phyloP scores from a whole-genome alignment of 1,140 invertebrate species.

The Drosophila ananassae region DNA sequence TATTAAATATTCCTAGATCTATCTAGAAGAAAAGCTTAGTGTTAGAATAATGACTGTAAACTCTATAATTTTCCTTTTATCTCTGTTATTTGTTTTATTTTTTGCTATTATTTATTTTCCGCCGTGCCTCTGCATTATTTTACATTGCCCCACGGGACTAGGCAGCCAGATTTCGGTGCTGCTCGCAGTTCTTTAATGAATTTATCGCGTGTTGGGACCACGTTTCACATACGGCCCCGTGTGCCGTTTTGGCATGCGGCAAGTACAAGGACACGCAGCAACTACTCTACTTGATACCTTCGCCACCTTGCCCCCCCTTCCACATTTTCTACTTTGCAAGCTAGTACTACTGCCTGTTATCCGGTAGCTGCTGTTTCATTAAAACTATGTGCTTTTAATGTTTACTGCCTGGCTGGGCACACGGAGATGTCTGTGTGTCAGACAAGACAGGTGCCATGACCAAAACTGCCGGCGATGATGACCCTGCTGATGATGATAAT shows the following conservation, averaged over 20 bases:
- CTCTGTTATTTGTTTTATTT: constrained; percentile 2
- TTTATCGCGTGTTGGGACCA: constrained; percentile 78
- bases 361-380: constrained; percentile 47
- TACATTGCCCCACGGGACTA: constrained; percentile 70
- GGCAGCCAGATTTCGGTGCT: constrained; percentile 68
- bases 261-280: constrained; percentile 61
- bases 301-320: too few species aligned
- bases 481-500: constrained; percentile 23
- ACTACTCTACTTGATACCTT: constrained; percentile 17
- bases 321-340: not conserved
- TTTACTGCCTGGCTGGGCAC: constrained; percentile 60
- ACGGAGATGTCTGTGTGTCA: constrained; percentile 48
- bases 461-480: constrained; percentile 34
- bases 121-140: constrained; percentile 63
- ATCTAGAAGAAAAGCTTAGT: not conserved
- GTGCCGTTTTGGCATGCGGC: constrained; percentile 37
- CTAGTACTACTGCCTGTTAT: constrained; percentile 4
- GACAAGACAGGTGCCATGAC: constrained; percentile 61
- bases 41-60: not conserved
- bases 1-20: too few species aligned
- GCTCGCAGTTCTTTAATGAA: constrained; percentile 75
- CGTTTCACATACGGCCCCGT: constrained; percentile 76
- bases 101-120: constrained; percentile 13
- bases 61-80: not conserved
- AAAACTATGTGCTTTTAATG: constrained; percentile 78